These are phyloP conservation scores for Thalassarche chlororhynchos DNA, from an alignment of 2,113 vertebrate species.

Conservation along the genomic window DNA sequence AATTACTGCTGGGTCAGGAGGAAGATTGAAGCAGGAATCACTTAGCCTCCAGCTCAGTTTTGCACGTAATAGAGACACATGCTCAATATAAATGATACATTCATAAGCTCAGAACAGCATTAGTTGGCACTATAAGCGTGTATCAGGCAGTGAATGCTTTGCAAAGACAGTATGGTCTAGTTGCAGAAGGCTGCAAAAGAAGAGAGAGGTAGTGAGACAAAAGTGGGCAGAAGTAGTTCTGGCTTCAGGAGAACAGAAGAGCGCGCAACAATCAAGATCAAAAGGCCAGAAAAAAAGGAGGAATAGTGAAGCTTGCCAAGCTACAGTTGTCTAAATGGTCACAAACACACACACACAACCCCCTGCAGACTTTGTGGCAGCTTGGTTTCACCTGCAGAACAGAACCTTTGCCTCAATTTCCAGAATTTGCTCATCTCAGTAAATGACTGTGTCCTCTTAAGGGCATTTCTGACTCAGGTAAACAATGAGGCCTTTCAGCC, in stretches of 20 bases:
- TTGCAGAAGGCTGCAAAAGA: neutral
- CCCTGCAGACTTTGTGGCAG: neutral
- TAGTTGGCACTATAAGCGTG: neutral
- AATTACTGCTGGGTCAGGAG: neutral
- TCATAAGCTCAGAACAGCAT: neutral
- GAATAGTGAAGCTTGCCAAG: neutral
- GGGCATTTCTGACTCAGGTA: neutral
- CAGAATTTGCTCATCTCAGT: neutral
- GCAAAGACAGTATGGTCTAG: neutral
- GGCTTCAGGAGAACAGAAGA: neutral
- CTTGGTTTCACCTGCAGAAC: neutral
- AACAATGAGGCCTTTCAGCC: neutral
- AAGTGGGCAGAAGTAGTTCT: neutral
- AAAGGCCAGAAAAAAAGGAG: neutral
- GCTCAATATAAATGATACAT: accelerated
- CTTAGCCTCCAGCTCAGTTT: neutral
- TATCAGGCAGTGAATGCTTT: neutral
- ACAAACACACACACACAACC: neutral
- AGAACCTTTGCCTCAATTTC: neutral
- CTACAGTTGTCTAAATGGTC: neutral
- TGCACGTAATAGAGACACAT: accelerated
- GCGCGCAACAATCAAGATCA: neutral
- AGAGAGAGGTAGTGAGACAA: neutral
- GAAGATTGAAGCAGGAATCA: neutral
- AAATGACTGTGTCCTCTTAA: neutral